A percentile compares a stretch with the other conserved stretches of the same genome.
These are phyloP conservation scores for Epizoanthus scotinus DNA, from an alignment of 92 coral and sea anemone genomes.

Conservation along the genomic window DNA sequence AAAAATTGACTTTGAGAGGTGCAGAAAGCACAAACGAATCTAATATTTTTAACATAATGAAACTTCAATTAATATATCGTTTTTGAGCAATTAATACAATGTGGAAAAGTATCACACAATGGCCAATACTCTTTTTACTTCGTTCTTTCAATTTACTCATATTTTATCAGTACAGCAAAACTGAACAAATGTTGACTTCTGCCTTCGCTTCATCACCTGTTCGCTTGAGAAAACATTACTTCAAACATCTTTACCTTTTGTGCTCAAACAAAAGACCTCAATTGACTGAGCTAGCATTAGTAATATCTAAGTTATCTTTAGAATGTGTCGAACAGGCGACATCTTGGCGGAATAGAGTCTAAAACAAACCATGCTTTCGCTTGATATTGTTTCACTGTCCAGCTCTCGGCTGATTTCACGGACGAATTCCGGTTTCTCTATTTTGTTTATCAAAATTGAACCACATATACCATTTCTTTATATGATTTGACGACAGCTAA, in stretches of 20 bases:
- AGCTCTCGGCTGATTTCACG: constrained; percentile 68
- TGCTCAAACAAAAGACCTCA: constrained; percentile 90
- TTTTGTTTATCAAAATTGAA: constrained; percentile 76
- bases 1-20: constrained; percentile 4
- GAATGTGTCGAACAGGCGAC: constrained; percentile 99
- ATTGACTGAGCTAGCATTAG: constrained; percentile 98
- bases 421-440: constrained; percentile 80
- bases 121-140: constrained; percentile 75
- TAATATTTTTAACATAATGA: constrained; percentile 86
- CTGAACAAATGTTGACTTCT: constrained; percentile 97
- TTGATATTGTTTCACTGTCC: constrained; percentile 89
- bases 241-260: constrained; percentile 94
- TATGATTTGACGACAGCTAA: constrained; percentile 37
- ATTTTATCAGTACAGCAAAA: constrained; percentile 88
- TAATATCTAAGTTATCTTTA: constrained; percentile 95
- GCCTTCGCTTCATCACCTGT: constrained; percentile 91
- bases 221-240: constrained; percentile 99
- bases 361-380: constrained; percentile 97
- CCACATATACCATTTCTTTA: constrained; percentile 43
- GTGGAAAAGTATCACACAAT: constrained; percentile 71
- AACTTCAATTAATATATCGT: constrained; percentile 96
- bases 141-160: constrained; percentile 87
- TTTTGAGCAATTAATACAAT: constrained; percentile 90
- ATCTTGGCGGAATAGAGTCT: constrained; percentile 97
- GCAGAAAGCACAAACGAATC: constrained; percentile 48